phyloP scores from a whole-genome alignment of 2,888 invertebrate species.

The Melolontha melolontha region DNA sequence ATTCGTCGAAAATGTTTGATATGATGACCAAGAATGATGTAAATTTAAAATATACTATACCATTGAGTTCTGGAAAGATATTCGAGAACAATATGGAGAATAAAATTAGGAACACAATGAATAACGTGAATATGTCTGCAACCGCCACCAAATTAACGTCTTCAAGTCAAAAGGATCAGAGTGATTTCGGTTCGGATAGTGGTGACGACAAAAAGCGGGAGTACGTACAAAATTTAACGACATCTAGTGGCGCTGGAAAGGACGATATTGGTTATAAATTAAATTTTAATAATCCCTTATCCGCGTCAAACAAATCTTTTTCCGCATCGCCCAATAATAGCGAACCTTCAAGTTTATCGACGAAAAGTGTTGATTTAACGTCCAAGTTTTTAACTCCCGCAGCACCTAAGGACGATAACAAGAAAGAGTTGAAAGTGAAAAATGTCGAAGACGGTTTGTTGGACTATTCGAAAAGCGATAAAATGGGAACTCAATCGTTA shows the following conservation, averaged over 20 bases:
- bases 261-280: conserved; percentile 57
- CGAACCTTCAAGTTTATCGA: conserved; percentile 58
- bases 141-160: conserved; percentile 36
- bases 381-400: conserved; percentile 65
- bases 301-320: conserved; percentile 55
- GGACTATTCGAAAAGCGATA: conserved; percentile 69
- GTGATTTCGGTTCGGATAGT: conserved; percentile 43
- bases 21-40: conserved; percentile 57
- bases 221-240: conserved; percentile 54
- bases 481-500: conserved; percentile 31
- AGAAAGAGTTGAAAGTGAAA: conserved; percentile 52
- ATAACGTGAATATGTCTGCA: conserved; percentile 48
- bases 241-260: conserved; percentile 48
- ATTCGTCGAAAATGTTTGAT: conserved; percentile 60
- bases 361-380: conserved; percentile 65
- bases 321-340: conserved; percentile 43
- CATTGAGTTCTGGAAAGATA: conserved; percentile 58
- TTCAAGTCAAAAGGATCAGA: conserved; percentile 42
- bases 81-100: conserved; percentile 60
- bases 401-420: conserved; percentile 61
- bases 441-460: conserved; percentile 72
- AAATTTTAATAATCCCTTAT: conserved; percentile 51
- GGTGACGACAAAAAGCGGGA: conserved; percentile 57
- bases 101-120: conserved; percentile 60
- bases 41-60: conserved; percentile 58